Evolutionary conservation across 2,113 vertebrate genomes (phyloP).

Genomic region (Campylomormyrus numenius): DNA sequence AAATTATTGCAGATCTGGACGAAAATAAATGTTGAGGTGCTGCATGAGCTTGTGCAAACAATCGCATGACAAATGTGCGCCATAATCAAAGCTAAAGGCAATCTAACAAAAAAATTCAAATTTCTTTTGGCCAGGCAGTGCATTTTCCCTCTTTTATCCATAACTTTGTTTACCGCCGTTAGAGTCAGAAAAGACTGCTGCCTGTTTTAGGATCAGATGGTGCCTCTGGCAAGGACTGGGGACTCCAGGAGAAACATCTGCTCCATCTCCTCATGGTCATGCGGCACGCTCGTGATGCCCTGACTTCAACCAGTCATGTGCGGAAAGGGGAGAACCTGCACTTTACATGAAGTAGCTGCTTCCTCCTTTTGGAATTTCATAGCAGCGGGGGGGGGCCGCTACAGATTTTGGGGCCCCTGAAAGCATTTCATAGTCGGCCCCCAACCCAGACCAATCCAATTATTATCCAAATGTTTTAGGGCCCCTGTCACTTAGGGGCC

Average conservation of each 20-base stretch:
- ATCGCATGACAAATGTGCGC: background rate
- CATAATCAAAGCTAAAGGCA: background rate
- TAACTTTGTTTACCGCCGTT: background rate
- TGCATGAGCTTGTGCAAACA: background rate
- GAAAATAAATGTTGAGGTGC: background rate
- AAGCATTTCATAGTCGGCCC: background rate
- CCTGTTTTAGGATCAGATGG: background rate
- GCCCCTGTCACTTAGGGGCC: background rate
- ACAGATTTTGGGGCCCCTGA: background rate
- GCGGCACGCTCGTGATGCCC: background rate
- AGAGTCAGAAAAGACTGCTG: background rate
- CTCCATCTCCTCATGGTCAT: background rate
- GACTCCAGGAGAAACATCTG: background rate
- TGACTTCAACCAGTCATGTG: background rate
- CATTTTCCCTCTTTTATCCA: background rate
- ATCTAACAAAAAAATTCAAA: background rate
- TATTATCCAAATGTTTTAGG: background rate
- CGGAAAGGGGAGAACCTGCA: background rate
- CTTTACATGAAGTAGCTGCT: background rate
- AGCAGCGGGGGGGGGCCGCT: background rate
- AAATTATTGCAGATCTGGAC: too few species aligned
- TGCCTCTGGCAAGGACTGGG: background rate
- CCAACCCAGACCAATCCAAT: background rate
- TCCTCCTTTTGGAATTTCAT: background rate
- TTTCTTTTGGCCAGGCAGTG: background rate